A percentile compares a stretch with the other conserved stretches of the same genome.
Conservation (phyloP, 2,888 invertebrate genomes). For the Mimas tiliae region DNA sequence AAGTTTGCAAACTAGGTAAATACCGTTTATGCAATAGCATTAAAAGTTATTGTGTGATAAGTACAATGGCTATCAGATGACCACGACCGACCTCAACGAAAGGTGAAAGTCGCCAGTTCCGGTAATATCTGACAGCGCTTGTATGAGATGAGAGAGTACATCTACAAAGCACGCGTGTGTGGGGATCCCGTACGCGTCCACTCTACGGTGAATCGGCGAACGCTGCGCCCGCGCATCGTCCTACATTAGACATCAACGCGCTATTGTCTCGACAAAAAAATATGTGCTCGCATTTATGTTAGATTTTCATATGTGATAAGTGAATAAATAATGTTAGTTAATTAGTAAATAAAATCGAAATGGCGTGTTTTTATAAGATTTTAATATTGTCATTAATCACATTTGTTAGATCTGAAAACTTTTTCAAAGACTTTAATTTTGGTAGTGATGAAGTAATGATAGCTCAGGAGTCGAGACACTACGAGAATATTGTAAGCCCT, state of each 20-base stretch:
- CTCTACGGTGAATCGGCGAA: slow-evolving; percentile 61
- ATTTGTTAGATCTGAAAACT: slow-evolving; percentile 54
- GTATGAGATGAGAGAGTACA: slow-evolving; percentile 63
- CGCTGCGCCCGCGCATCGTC: slow-evolving; percentile 66
- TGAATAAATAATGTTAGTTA: slow-evolving; percentile 9
- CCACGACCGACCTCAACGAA: slow-evolving; percentile 59
- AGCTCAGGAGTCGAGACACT: slow-evolving; percentile 74
- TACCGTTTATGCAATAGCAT: slow-evolving; percentile 43
- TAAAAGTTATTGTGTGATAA: slow-evolving; percentile 49
- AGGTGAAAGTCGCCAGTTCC: slow-evolving; percentile 79
- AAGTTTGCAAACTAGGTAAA: slow-evolving; percentile 25
- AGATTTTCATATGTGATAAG: slow-evolving; percentile 19
- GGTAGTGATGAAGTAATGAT: slow-evolving; percentile 71
- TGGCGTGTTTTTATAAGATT: slow-evolving; percentile 52
- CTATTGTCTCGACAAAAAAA: slow-evolving; percentile 26
- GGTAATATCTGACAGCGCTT: slow-evolving; percentile 75
- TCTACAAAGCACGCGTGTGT: slow-evolving; percentile 49
- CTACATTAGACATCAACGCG: slow-evolving; percentile 50
- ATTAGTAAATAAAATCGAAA: slow-evolving; percentile 40
- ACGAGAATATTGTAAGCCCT: slow-evolving; percentile 68
- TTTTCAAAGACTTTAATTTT: slow-evolving; percentile 67
- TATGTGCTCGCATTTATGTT: slow-evolving; percentile 22
- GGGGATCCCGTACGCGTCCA: slow-evolving; percentile 60
- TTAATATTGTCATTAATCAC: slow-evolving; percentile 50
- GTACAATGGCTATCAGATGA: slow-evolving; percentile 58